These are phyloP conservation scores for Alfaro cultratus DNA, from an alignment of 2,797 vertebrate genomes.

Conservation along the genomic window DNA sequence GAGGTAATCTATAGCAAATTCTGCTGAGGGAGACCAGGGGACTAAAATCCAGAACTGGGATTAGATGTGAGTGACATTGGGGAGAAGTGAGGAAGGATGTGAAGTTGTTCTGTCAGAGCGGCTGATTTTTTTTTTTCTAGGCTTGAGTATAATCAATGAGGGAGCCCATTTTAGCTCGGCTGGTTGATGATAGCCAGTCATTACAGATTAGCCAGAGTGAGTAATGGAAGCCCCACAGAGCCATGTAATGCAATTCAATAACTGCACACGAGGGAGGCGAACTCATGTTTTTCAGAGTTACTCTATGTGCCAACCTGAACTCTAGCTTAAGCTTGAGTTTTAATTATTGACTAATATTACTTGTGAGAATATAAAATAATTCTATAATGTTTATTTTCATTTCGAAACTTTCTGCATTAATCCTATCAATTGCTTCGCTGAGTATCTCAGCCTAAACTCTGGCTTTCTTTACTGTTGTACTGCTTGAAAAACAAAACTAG, in stretches of 20 bases:
- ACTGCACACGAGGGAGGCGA: constrained; percentile 62
- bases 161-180: constrained; percentile 71
- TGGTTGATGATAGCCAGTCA: constrained; percentile 81
- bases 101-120: constrained; percentile 53
- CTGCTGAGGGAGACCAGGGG: constrained; percentile 65
- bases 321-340: constrained; percentile 19
- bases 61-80: constrained; percentile 67
- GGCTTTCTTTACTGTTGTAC: constrained; percentile 71
- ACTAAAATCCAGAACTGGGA: constrained; percentile 72
- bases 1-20: constrained; percentile 78
- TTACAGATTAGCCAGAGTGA: constrained; percentile 83
- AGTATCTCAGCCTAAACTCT: constrained; percentile 74
- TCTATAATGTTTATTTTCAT: constrained; percentile 48
- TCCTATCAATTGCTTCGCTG: constrained; percentile 53
- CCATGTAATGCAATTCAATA: constrained; percentile 80
- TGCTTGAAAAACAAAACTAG: constrained; percentile 73
- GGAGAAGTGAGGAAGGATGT: constrained; percentile 52
- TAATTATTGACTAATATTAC: constrained; percentile 33
- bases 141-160: constrained; percentile 77
- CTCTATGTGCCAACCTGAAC: constrained; percentile 23
- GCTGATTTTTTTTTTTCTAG: constrained; percentile 44
- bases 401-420: constrained; percentile 62
- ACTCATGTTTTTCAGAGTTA: constrained; percentile 25
- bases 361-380: constrained; percentile 56
- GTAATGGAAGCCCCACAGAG: constrained; percentile 80